Conservation (phyloP, 2,888 invertebrate species). For the Athalia rosae region DNA sequence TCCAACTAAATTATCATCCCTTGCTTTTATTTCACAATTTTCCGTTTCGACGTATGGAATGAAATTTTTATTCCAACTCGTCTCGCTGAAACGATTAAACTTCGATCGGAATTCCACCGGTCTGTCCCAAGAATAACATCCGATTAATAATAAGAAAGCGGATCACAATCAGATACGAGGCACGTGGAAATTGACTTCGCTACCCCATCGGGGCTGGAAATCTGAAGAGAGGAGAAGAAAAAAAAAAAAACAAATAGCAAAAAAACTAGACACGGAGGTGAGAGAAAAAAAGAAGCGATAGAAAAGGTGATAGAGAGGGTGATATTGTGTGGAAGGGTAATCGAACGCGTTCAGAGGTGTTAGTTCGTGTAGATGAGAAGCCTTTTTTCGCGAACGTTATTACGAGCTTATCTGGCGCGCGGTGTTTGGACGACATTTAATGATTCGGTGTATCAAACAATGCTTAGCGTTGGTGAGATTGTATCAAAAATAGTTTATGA, state of each 20-base stretch:
- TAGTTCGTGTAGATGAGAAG: conserved; percentile 10
- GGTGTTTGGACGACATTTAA: background rate
- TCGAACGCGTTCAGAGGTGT: background rate
- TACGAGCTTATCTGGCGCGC: background rate
- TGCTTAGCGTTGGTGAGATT: conserved; percentile 34
- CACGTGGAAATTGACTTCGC: background rate
- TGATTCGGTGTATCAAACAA: background rate
- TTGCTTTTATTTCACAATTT: background rate
- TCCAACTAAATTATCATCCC: background rate
- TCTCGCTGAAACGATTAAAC: background rate
- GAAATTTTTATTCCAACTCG: background rate
- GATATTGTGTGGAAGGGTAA: background rate
- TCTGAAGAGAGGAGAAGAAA: no score
- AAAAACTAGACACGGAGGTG: background rate
- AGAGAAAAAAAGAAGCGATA: background rate
- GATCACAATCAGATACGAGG: background rate
- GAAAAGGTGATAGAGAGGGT: background rate
- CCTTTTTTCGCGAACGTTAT: background rate
- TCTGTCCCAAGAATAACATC: background rate
- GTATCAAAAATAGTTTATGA: conserved; percentile 20
- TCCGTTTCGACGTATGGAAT: background rate
- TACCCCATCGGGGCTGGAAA: no score
- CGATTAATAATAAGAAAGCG: conserved; percentile 23
- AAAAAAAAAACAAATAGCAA: background rate
- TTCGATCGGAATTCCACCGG: background rate